A percentile compares a stretch with the other conserved stretches of the same genome.
Evolutionary conservation across 1,140 invertebrate genomes (phyloP).

Genomic region (Drosophila jambulina): DNA sequence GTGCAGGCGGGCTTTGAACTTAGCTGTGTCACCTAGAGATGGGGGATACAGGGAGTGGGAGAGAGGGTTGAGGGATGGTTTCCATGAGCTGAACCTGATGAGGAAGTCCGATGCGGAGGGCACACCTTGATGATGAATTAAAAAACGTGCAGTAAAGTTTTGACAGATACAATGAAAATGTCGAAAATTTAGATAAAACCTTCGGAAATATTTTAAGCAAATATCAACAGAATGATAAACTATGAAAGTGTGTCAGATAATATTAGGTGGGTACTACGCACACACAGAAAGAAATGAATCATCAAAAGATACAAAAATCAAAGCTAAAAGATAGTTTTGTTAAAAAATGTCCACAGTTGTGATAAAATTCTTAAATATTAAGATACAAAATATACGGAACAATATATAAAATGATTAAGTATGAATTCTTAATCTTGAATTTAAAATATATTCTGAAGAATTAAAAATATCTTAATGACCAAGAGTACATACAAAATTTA

Average conservation of each 20-base stretch:
- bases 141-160: constrained; percentile 5
- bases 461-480: background rate
- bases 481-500: background rate
- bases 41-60: constrained; percentile 8
- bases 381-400: background rate
- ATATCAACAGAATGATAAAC: background rate
- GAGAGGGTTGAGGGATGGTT: background rate
- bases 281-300: background rate
- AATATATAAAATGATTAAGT: background rate
- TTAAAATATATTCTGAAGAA: background rate
- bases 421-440: background rate
- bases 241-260: background rate
- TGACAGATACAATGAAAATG: background rate
- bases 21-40: constrained; percentile 46
- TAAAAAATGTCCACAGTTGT: no score
- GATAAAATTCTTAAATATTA: no score
- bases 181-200: background rate
- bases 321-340: background rate
- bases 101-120: constrained; percentile 15
- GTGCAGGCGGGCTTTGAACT: constrained; percentile 70
- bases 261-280: background rate
- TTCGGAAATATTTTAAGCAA: background rate
- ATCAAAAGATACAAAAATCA: background rate
- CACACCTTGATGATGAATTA: constrained; percentile 12
- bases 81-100: constrained; percentile 8